Evolutionary conservation across 2,113 vertebrate genomes (phyloP), one percentile per base, ranked within the genome.

Genomic region (Gobius niger): DNA sequence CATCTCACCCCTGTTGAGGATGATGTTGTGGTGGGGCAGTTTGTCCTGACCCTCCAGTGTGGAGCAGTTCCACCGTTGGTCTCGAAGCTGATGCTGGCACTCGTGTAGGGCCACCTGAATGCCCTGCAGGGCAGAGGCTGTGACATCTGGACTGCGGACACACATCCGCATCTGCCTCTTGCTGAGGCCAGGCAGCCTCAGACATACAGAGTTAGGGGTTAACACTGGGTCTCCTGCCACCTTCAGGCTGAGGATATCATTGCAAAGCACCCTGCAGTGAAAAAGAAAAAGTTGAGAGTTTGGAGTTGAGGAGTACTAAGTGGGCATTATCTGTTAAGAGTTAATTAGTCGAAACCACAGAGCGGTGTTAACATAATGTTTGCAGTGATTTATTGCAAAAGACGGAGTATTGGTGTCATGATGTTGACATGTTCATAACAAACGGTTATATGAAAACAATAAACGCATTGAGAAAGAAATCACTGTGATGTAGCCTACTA

Each of bases 61-160:
- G 0, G 96, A 97, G 82, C 96, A 97, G 89, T 97, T 95, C 95
- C 96, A 97, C 72, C 96, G 94, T 85, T 96, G 95, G 84, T 95
- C 92, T 14, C 91, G 92, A 72, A 97, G 90, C 88, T 97, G 96
- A 72, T 96, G 92, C 83, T 95, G 95, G 85, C 96, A 97, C 80
- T 97, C 96, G 8, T 97, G 95, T 68, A 96, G 91, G 4, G 95
- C 96, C 67, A 96, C 92, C 78, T 96, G 95, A 81, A 97, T 93
- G 67, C 96, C 96, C 85, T 97, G 96, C n/a, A 97, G 92, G 34
- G 96, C 95, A 0, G 95, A 96, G 70, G 95, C 95, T 0, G 95
- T 96, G 71, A 95, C 95, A 80, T 96, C 95, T 1, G 96, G 95
- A 84, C 92, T 96, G 49, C 94, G 92, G 56, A 94, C 88, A 74